These are phyloP conservation scores for Scopus umbretta DNA, from an alignment of 2,113 vertebrate genomes.

Conservation along the genomic window DNA sequence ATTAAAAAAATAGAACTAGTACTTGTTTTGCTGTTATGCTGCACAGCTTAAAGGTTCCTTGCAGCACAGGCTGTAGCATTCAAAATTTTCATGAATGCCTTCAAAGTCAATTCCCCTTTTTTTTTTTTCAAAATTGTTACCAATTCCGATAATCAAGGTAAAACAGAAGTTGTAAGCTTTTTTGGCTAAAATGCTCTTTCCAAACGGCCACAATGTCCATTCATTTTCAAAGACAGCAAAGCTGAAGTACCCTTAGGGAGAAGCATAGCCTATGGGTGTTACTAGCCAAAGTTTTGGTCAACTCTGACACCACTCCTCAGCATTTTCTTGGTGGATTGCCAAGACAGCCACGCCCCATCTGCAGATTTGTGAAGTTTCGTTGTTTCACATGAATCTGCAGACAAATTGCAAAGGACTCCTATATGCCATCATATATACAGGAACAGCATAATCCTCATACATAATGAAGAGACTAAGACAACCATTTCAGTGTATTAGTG, in stretches of 20 bases:
- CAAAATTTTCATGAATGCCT: neutral
- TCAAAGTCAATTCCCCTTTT: neutral
- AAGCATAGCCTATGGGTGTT: neutral
- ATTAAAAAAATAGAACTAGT: neutral
- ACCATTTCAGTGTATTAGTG: neutral
- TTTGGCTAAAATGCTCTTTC: neutral
- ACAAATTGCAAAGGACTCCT: neutral
- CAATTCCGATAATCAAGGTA: neutral
- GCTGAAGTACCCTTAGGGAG: neutral
- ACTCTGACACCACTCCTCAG: neutral
- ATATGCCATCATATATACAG: neutral
- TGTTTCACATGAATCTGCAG: neutral
- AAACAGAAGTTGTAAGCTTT: neutral
- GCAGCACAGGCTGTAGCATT: neutral
- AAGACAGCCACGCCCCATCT: neutral
- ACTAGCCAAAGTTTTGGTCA: neutral
- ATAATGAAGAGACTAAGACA: neutral
- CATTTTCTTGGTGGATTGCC: neutral
- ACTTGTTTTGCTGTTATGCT: neutral
- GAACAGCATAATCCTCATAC: neutral
- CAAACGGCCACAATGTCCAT: neutral
- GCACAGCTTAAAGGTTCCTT: neutral
- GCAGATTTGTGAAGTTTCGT: neutral
- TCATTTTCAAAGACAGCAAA: neutral
- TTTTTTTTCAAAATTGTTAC: neutral